Evolutionary conservation across 2,113 vertebrate genomes (phyloP), one percentile per base, ranked within the genome.

Genomic region (Amblyornis subalaris): DNA sequence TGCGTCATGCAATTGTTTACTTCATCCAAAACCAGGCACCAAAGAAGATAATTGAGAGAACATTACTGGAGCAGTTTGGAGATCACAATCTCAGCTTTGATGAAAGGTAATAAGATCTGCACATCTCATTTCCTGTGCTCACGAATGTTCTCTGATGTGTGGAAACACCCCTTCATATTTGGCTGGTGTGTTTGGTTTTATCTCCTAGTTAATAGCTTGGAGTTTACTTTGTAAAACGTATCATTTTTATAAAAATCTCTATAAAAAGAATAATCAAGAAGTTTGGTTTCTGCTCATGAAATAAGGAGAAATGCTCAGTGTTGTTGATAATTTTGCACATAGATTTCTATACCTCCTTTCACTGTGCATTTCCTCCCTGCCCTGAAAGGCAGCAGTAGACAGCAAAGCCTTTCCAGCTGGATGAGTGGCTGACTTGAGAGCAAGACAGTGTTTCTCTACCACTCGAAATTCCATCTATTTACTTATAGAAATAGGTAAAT

Each of bases 1-100:
- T 99, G 53, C 99, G 99, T 92, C 99, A 99, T 82, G 95, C 98
- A 74, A 97, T 99, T 29, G 98, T 99, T 60, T 99, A 99, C 97
- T 99, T 99, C 94, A 99, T 99, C 94, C 99, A 99, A 84, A 99
- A 99, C 95, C 98, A 99, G 93, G 98, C 99, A 2, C 99, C 99
- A 74, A 99, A 99, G 97, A 99, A 99, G 97, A 99, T 99, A 95
- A 98, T 99, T 95, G 99, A 99, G 97, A 98, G 99, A 93, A 99
- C 99, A 8, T 97, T 99, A 84, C 97, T 99, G 93, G 98, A 99
- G 71, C 99, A 99, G 96, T 99, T 99, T 93, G 99, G 98, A 25
- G 99, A 99, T 97, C 98, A 99, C 91, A 99, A 99, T 98, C 98
- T 99, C 91, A 99, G 98, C 93, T 99, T 99, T 93, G 99, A 99